These are phyloP conservation scores for Hyposoter dolosus DNA, from an alignment of 2,888 invertebrate species.

Conservation along the genomic window DNA sequence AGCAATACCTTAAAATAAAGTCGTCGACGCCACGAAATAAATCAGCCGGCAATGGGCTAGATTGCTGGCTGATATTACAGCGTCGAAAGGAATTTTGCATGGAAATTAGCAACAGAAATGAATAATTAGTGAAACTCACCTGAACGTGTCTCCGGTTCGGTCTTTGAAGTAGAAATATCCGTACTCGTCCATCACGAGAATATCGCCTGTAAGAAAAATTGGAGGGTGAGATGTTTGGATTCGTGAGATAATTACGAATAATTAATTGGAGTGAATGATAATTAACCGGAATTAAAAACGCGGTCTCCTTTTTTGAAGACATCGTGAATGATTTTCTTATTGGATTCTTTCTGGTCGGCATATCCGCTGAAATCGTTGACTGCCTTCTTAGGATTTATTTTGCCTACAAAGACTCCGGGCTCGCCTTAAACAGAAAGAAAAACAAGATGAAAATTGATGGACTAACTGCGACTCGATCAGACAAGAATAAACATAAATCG, in stretches of 20 bases:
- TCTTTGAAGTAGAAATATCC: constrained; percentile 98
- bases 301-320: constrained; percentile 95
- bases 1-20: too few relatives aligned
- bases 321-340: constrained; percentile 93
- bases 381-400: constrained; percentile 87
- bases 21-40: too few relatives aligned
- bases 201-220: constrained; percentile 88
- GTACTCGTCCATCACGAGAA: constrained; percentile 95
- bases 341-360: constrained; percentile 90
- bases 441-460: neutral
- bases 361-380: constrained; percentile 90
- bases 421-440: constrained; percentile 86
- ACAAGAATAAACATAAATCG: neutral
- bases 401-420: constrained; percentile 94
- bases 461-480: neutral
- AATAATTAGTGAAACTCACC: constrained; percentile 79
- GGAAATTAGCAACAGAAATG: neutral
- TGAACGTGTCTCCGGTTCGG: constrained; percentile 93
- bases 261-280: neutral
- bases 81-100: constrained; percentile 15
- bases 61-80: too few relatives aligned
- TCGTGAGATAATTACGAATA: neutral
- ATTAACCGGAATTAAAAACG: constrained; percentile 92
- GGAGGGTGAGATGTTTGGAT: neutral
- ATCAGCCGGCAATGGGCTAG: too few relatives aligned